Conservation (phyloP, 2,113 vertebrate genomes). For the Redunca redunca region DNA sequence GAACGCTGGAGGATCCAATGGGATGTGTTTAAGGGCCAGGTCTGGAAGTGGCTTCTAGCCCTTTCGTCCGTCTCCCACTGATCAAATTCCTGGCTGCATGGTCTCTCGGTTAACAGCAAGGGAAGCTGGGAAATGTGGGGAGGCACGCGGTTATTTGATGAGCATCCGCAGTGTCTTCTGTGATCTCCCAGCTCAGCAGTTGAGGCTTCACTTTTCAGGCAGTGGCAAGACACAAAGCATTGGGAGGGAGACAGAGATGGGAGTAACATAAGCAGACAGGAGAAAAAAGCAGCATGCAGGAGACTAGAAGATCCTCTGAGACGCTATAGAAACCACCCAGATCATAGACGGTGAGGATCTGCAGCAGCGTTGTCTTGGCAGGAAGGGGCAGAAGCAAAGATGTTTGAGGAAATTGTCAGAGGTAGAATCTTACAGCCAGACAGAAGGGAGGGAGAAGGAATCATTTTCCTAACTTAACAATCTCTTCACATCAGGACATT, state of each 20-base stretch:
- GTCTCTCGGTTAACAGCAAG: background rate
- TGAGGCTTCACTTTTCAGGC: background rate
- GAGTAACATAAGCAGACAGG: background rate
- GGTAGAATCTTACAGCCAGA: no score
- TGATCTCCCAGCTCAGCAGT: background rate
- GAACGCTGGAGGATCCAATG: background rate
- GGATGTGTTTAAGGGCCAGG: background rate
- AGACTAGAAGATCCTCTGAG: accelerated
- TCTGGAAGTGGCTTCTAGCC: background rate
- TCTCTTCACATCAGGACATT: background rate
- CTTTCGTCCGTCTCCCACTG: background rate
- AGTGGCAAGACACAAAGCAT: background rate
- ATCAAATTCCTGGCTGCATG: background rate
- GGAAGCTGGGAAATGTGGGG: background rate
- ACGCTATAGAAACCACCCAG: background rate
- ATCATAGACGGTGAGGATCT: accelerated
- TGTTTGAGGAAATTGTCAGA: background rate
- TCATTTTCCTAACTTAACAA: background rate
- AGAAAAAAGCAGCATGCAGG: background rate
- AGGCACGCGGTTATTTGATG: accelerated
- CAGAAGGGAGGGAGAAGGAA: background rate
- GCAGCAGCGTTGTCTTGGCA: no score
- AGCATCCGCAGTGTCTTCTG: background rate
- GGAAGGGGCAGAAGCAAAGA: background rate
- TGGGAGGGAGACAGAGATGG: accelerated